These are phyloP conservation scores for Montipora efflorescens DNA, from an alignment of 64 coral and sea anemone genomes.

Conservation along the genomic window DNA sequence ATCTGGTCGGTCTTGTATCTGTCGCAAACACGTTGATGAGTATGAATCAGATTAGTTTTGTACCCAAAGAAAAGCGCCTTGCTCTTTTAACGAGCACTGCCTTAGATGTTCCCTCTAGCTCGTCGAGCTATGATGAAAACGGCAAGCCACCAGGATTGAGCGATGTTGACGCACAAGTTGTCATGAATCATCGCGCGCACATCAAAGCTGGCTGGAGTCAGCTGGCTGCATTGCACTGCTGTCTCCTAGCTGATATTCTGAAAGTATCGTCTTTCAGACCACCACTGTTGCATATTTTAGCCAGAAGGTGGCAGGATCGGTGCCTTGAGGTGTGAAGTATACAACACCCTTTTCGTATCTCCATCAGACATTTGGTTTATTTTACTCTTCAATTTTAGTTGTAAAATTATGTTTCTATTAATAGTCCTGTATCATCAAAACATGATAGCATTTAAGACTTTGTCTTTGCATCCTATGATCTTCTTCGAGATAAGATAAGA, in stretches of 20 bases:
- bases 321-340: constrained; percentile 85
- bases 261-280: constrained; percentile 80
- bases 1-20: constrained; percentile 92
- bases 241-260: constrained; percentile 90
- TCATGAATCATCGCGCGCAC: constrained; percentile 93
- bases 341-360: not conserved
- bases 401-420: no score
- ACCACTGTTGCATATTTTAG: constrained; percentile 92
- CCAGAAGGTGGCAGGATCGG: constrained; percentile 97
- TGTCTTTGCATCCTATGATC: no score
- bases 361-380: not conserved
- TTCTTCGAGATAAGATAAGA: no score
- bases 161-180: constrained; percentile 69
- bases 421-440: no score
- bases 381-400: not conserved
- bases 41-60: constrained; percentile 97
- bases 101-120: constrained; percentile 38
- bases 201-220: constrained; percentile 99
- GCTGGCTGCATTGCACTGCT: constrained; percentile 96
- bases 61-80: constrained; percentile 80
- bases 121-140: constrained; percentile 78
- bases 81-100: constrained; percentile 76
- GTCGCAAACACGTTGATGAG: constrained; percentile 98
- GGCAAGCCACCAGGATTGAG: constrained; percentile 14
- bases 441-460: no score